Evolutionary conservation across 2,113 vertebrate species (phyloP).

Genomic region (Rhinolophus sinicus): DNA sequence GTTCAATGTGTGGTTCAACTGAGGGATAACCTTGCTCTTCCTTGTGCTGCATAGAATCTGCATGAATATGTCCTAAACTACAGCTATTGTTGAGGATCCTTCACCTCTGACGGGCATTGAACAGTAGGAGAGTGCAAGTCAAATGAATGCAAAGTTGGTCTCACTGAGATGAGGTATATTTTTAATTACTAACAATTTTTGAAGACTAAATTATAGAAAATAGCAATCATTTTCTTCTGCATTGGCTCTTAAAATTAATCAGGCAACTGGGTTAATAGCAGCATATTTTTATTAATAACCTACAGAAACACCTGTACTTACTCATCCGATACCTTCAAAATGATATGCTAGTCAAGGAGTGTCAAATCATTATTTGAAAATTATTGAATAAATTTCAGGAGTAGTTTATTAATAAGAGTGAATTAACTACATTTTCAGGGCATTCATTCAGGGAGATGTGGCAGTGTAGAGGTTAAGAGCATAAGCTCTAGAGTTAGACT

Average conservation of each 20-base stretch:
- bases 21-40: not conserved
- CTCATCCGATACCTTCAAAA: conserved; percentile 65
- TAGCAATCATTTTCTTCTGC: conserved; percentile 67
- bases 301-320: conserved; percentile 72
- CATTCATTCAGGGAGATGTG: not conserved
- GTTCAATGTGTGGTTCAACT: not conserved
- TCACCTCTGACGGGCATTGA: not conserved
- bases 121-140: conserved; percentile 21
- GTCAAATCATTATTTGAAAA: conserved; percentile 60
- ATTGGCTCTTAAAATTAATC: conserved; percentile 71
- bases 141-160: conserved; percentile 47
- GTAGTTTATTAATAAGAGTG: conserved; percentile 31
- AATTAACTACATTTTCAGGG: conserved; percentile 15
- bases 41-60: not conserved
- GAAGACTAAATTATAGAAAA: conserved; percentile 76
- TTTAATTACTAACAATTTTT: conserved; percentile 73
- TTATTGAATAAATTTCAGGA: conserved; percentile 43
- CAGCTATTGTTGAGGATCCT: not conserved
- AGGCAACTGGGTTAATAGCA: conserved; percentile 69
- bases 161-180: conserved; percentile 53
- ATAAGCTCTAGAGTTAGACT: not conserved
- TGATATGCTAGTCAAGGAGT: conserved; percentile 40
- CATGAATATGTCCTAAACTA: not conserved
- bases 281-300: conserved; percentile 69
- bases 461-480: not conserved